Evolutionary conservation across 2,113 vertebrate genomes (phyloP).

Genomic region (Eptesicus fuscus): DNA sequence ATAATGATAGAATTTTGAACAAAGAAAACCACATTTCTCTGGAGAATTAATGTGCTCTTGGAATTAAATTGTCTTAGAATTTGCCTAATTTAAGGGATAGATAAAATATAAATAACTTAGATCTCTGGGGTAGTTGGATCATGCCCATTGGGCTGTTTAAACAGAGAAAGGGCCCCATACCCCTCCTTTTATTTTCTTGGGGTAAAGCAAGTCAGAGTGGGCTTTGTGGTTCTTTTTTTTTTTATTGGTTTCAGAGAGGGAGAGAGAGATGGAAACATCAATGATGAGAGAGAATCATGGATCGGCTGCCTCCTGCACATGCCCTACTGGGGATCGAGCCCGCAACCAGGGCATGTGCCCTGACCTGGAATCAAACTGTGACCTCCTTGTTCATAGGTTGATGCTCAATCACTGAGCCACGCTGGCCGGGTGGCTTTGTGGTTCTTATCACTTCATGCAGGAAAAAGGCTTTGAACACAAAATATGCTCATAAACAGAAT

Average conservation of each 20-base stretch:
- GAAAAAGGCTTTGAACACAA: slow-evolving; percentile 46
- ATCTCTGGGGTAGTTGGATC: slow-evolving; percentile 47
- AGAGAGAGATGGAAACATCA: no score
- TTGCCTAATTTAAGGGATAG: slow-evolving; percentile 50
- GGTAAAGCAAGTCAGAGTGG: slow-evolving; percentile 28
- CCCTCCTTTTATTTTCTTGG: slow-evolving; percentile 47
- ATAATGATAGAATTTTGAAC: slow-evolving; percentile 57
- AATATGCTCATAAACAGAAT: slow-evolving; percentile 43
- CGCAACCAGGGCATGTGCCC: no score
- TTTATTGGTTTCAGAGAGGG: no score
- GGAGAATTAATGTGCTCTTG: slow-evolving; percentile 55
- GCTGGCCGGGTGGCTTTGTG: not conserved
- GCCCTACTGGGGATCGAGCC: no score
- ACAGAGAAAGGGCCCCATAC: not conserved
- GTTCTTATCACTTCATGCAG: slow-evolving; percentile 42
- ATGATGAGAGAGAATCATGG: no score
- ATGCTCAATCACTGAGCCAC: no score
- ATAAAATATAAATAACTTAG: slow-evolving; percentile 58
- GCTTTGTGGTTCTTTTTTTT: slow-evolving; percentile 15
- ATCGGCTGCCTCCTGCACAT: no score
- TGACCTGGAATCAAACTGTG: no score
- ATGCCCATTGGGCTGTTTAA: slow-evolving; percentile 40
- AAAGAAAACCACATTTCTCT: slow-evolving; percentile 55
- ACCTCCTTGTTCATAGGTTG: no score
- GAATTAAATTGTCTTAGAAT: slow-evolving; percentile 56